Evolutionary conservation across 2,888 invertebrate genomes (phyloP), one percentile per base, ranked within the genome.

Genomic region (Andrena bucephala): DNA sequence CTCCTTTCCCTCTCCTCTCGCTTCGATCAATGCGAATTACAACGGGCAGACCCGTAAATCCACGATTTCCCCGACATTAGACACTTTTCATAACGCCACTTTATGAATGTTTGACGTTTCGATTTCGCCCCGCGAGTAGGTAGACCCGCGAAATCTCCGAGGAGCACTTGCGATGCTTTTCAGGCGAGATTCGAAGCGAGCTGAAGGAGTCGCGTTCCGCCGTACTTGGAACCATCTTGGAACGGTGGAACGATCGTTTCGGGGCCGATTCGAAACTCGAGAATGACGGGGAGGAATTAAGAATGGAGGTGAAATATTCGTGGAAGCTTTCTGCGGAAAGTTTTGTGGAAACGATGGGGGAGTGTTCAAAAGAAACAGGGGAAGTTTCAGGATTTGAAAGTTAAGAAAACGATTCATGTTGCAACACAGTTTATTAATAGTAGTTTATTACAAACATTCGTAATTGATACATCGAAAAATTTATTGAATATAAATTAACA

Each of bases 61-160:
- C 16, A 63, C 59, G 62, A 78, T 63, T 54, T 60, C 65, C 31
- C 59, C 65, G 60, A 33, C 62, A 20, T 60, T 57, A 27, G n/a
- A 60, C 7, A 50, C 48, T 60, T 60, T 59, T 50, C 65, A 13
- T 42, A 42, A 13, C 42, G n/a, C 52, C 48, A 65, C 54, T 65
- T 60, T 65, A 59, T 79, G 85, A 82, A 85, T 77, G 70, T 74
- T 71, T 76, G 59, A 73, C 73, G 68, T 66, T 36, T 63, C 65
- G 50, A 71, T 63, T 52, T 33, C 20, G 7, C 52, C 16, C n/a
- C 27, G 13, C 8, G 7, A n/a, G 4, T 7, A 24, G 29, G 50
- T 76, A 54, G 63, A 65, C 48, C 52, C 13, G 13, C 71, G 57
- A 72, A 81, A 33, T 24, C 78, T 65, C 75, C 20, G 10, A 71